These are phyloP conservation scores for Enteromius afrohamiltoni DNA, from an alignment of 2,797 vertebrate genomes.

Conservation along the genomic window DNA sequence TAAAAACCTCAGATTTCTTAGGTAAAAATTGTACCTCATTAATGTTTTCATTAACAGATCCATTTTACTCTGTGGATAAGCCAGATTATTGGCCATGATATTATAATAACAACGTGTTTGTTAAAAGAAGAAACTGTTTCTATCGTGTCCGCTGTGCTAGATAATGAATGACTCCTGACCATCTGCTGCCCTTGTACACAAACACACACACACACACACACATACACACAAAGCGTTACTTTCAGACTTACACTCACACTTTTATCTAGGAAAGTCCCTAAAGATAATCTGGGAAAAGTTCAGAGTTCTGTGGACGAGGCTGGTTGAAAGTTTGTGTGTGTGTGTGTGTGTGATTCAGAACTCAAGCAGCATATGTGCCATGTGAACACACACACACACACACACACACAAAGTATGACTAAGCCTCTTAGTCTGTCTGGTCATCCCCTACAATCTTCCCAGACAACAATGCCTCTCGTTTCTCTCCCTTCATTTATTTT, in stretches of 20 bases:
- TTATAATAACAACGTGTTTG: not conserved
- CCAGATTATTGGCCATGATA: not conserved
- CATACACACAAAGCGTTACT: slow-evolving; percentile 35
- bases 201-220: slow-evolving; percentile 31
- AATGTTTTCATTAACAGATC: not conserved
- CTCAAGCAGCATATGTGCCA: not conserved
- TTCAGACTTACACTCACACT: slow-evolving; percentile 28
- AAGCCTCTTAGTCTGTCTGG: slow-evolving; percentile 40
- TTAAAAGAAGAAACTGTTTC: slow-evolving; percentile 20
- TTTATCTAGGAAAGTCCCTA: slow-evolving; percentile 67
- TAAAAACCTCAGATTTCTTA: not conserved
- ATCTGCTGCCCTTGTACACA: slow-evolving; percentile 22
- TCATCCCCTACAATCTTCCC: slow-evolving; percentile 35
- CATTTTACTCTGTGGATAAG: not conserved
- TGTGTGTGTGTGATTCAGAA: slow-evolving; percentile 1
- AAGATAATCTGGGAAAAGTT: slow-evolving; percentile 14
- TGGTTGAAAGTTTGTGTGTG: slow-evolving; percentile 4
- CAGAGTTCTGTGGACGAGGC: slow-evolving; percentile 9
- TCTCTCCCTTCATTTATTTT: slow-evolving; percentile 23
- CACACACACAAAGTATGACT: slow-evolving; percentile 38
- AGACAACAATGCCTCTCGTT: slow-evolving; percentile 53
- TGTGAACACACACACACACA: slow-evolving; percentile 23
- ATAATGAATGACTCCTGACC: slow-evolving; percentile 40
- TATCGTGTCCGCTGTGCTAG: not conserved
- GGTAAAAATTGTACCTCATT: not conserved